Evolutionary conservation across 1,140 invertebrate species (phyloP).

Genomic region (Drosophila pachea): DNA sequence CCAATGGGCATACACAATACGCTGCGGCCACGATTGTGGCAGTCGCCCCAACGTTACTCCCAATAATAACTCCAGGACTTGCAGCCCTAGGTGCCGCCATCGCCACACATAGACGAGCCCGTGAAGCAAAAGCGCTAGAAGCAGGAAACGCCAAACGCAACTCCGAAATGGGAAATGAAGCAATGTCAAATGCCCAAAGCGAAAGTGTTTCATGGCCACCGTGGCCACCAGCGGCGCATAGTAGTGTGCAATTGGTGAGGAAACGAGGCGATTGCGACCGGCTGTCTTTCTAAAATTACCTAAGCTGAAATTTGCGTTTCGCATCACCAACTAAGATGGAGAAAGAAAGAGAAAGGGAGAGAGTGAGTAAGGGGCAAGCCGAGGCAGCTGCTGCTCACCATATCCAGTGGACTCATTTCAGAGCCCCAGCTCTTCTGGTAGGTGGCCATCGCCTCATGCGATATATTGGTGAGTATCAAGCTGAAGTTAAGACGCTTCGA

Average conservation of each 20-base stretch:
- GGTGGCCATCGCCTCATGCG: slow-evolving; percentile 8
- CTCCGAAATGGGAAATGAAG: slow-evolving; percentile 51
- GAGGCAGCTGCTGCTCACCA: slow-evolving; percentile 23
- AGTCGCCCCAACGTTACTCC: slow-evolving; percentile 35
- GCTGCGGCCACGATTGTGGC: slow-evolving; percentile 49
- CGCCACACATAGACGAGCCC: slow-evolving; percentile 28
- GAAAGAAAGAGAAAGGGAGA: neutral
- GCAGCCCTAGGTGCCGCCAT: slow-evolving; percentile 15
- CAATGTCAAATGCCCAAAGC: slow-evolving; percentile 32
- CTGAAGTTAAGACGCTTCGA: slow-evolving; percentile 51
- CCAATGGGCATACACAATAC: slow-evolving; percentile 62
- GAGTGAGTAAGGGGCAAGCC: neutral
- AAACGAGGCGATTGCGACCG: slow-evolving; percentile 34
- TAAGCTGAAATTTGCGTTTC: slow-evolving; percentile 51
- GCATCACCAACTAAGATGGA: slow-evolving; percentile 21
- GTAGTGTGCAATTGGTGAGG: slow-evolving; percentile 52
- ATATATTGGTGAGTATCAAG: slow-evolving; percentile 31
- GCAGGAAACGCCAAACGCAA: slow-evolving; percentile 41
- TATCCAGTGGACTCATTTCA: slow-evolving; percentile 30
- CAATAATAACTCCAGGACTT: slow-evolving; percentile 52
- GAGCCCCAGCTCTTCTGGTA: slow-evolving; percentile 35
- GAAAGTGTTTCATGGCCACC: slow-evolving; percentile 43
- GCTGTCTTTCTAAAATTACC: slow-evolving; percentile 54
- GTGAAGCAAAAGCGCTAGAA: slow-evolving; percentile 34
- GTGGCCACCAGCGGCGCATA: slow-evolving; percentile 57